phyloP scores from a whole-genome alignment of 30 jellyfish, hydroid and myxozoan genomes.

The Rhopilema esculentum region DNA sequence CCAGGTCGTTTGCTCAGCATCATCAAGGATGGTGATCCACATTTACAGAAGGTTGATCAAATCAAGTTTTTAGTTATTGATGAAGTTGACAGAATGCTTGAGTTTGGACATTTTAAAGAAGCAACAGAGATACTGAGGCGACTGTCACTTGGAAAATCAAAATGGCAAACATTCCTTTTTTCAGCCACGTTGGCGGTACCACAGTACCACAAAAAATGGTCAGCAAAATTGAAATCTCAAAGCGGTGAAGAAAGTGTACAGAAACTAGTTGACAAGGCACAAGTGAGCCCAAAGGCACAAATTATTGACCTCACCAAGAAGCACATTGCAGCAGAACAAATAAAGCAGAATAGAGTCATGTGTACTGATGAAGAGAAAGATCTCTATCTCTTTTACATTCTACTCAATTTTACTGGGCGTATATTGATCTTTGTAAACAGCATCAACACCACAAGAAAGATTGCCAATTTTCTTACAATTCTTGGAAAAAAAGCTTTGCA shows the following conservation, averaged over 20 bases:
- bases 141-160: constrained; percentile 33
- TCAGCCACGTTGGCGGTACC: constrained; percentile 96
- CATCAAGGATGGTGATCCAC: constrained; percentile 70
- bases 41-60: constrained; percentile 51
- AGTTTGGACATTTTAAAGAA: constrained; percentile 93
- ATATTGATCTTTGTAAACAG: constrained; percentile 88
- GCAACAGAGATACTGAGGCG: constrained; percentile 66
- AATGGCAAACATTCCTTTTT: constrained; percentile 83
- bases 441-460: constrained; percentile 72
- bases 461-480: constrained; percentile 61
- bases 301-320: constrained; percentile 81
- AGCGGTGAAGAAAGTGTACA: constrained; percentile 58
- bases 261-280: constrained; percentile 69
- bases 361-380: constrained; percentile 92
- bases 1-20: constrained; percentile 94
- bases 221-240: constrained; percentile 11
- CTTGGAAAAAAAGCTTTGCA: constrained; percentile 81
- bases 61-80: constrained; percentile 86
- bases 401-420: constrained; percentile 85
- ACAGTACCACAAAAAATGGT: constrained; percentile 65
- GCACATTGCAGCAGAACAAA: constrained; percentile 88
- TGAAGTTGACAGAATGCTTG: constrained; percentile 98
- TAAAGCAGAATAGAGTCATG: constrained; percentile 71
- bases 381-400: constrained; percentile 62
- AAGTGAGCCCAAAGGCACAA: constrained; percentile 73